Evolutionary conservation across 2,797 vertebrate genomes (phyloP), one percentile per base, ranked within the genome.

Genomic region (Oreochromis grahami): DNA sequence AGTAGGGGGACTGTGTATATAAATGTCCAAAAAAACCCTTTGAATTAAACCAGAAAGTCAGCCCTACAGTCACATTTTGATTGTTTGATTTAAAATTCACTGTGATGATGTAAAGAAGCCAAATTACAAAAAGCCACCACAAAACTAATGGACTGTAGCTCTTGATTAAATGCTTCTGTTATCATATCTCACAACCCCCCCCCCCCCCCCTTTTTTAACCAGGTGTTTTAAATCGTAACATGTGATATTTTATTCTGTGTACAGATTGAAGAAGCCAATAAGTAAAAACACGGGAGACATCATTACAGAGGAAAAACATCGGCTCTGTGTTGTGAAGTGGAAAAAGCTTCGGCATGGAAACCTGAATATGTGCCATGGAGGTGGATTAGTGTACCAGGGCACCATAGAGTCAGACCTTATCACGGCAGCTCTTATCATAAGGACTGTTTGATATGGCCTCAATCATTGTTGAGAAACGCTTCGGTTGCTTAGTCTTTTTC

Each of bases 291-390:
- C 3, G 21, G 68, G 55, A 76, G 15, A 78, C 76, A 52, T 77
- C 29, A 8, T 56, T 21, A 70, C 80, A 78, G 65, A 88, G 90
- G 89, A 92, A 91, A 92, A 83, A 86, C 6, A 4, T 21, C 2
- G 12, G 53, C 79, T 80, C 52, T 82, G 84, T 17, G 70, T 81
- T 78, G 24, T 78, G 77, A 86, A 82, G 79, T 94, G 90, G 91
- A 93, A 94, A 87, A 80, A 58, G 85, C 81, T 89, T 77, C 55
- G 81, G 81, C 90, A 88, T 91, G 90, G 94, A 95, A 94, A 95
- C 91, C 78, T 90, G 84, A 93, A 81, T 77, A 83, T 85, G 85
- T 91, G 89, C 90, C 89, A 90, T 81, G 86, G 80, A 87, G 86
- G 82, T 81, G 85, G 88, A 92, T 91, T 91, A 86, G 84, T 85